Percentiles rank a stretch among this genome's conserved stretches.
Evolutionary conservation across 2,797 vertebrate genomes (phyloP).

Genomic region (Pangasius macronema): DNA sequence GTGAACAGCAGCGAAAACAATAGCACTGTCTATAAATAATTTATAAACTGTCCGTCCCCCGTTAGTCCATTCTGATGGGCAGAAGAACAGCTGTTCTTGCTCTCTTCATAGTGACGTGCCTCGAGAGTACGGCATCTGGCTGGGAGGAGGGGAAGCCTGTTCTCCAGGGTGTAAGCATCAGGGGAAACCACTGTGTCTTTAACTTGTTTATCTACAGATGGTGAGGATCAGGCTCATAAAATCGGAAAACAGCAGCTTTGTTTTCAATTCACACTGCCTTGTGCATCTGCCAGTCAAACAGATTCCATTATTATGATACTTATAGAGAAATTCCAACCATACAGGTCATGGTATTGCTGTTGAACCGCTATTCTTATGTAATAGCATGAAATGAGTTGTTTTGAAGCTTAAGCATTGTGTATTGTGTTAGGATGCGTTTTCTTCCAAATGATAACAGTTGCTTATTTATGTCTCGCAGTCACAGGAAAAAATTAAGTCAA

Average conservation of each 20-base stretch:
- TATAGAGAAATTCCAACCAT: background rate
- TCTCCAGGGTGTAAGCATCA: slow-evolving; percentile 72
- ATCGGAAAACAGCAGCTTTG: slow-evolving; percentile 51
- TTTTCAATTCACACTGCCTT: slow-evolving; percentile 49
- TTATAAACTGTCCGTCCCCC: slow-evolving; percentile 77
- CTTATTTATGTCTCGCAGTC: slow-evolving; percentile 37
- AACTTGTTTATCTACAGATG: slow-evolving; percentile 79
- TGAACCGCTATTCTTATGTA: background rate
- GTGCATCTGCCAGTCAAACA: slow-evolving; percentile 48
- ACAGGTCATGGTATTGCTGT: slow-evolving; percentile 4
- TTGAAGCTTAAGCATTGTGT: background rate
- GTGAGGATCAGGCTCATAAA: slow-evolving; percentile 59
- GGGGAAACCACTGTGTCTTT: slow-evolving; percentile 78
- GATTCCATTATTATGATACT: background rate
- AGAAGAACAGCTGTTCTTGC: slow-evolving; percentile 78
- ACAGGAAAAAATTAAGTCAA: slow-evolving; percentile 31
- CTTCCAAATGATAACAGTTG: slow-evolving; percentile 38
- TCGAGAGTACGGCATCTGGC: slow-evolving; percentile 82
- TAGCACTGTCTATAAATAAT: slow-evolving; percentile 71
- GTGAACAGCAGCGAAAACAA: slow-evolving; percentile 34
- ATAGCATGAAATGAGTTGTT: background rate
- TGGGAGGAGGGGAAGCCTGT: slow-evolving; percentile 62
- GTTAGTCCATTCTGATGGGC: slow-evolving; percentile 72
- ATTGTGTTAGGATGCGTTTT: slow-evolving; percentile 3
- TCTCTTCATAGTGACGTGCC: slow-evolving; percentile 62